Percentiles rank a stretch among this genome's conserved stretches.
Evolutionary conservation across 2,113 vertebrate species (phyloP).

Genomic region (Tragelaphus strepsiceros): DNA sequence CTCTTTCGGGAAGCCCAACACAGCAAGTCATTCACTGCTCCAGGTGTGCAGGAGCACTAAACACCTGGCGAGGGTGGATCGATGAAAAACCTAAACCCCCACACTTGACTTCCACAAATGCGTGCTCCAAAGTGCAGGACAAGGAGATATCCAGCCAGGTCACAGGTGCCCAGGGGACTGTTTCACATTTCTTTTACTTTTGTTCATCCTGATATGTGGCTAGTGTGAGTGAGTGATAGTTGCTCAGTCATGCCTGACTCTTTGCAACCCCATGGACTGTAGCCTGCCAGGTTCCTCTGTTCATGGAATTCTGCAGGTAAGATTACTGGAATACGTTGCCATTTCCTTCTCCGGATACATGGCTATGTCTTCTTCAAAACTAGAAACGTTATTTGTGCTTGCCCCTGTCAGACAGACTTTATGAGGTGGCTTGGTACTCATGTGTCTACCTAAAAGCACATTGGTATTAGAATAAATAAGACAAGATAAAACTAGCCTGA

Average conservation of each 20-base stretch:
- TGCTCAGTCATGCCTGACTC: background rate
- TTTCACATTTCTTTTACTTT: background rate
- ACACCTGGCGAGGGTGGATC: background rate
- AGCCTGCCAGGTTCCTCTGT: background rate
- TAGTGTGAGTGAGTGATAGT: background rate
- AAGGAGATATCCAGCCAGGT: background rate
- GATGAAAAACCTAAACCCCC: background rate
- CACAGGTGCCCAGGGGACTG: background rate
- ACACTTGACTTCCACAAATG: background rate
- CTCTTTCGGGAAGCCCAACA: background rate
- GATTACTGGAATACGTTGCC: background rate
- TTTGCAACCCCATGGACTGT: background rate
- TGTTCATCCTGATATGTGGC: background rate
- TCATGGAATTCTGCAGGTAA: background rate
- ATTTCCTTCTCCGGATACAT: background rate
- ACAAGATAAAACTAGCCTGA: background rate
- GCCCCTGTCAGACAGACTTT: background rate
- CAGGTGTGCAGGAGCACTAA: background rate
- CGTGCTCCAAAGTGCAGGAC: background rate
- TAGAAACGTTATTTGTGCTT: background rate
- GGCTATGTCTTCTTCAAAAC: background rate
- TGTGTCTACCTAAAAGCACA: constrained; percentile 6
- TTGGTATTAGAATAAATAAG: background rate
- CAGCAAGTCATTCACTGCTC: background rate
- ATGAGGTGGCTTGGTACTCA: background rate